Base-by-base conservation (phyloP, 2,113 vertebrate genomes). In the Leiothrix lutea region DNA sequence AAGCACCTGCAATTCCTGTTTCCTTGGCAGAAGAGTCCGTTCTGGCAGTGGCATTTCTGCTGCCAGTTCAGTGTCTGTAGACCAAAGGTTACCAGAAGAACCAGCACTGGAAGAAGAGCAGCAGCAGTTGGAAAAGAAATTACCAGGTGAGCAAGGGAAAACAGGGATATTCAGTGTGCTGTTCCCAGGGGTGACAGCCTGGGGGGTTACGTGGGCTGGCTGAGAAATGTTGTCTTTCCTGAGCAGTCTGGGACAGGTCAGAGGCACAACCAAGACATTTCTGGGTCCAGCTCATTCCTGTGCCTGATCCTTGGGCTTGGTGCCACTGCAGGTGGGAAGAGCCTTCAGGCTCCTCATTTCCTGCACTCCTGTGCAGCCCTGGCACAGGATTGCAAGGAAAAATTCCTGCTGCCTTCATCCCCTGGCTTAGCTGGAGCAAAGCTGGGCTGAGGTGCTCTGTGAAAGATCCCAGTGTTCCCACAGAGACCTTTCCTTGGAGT, bases 51-150 rank as follows among this genome's bases (percentile, higher is more conserved):
- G 98, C 5, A 91, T 99, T 44, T 98, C 98, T 47, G 65, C 97
- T 64, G 94, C 97, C 79, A 99, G 98, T 35, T 97, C 99, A 54
- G 97, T 98, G 45, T 98, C 98, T 21, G 97, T 97, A 74, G 99
- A 99, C 96, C 99, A 98, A 96, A 98, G 98, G 80, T 97, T 99
- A 80, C 98, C 98, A 14, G 99, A 99, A 93, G 99, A 99, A 92
- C 93, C 83, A 18, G 98, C 98, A 42, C 23, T 98, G 93, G 99
- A 99, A 90, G 99, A 99, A 33, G 95, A 98, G 1, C 99, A 99
- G 75, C 98, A 98, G 50, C 98, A 97, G 44, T 80, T 96, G 33
- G 98, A 99, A 78, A 99, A 99, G 97, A 99, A 99, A 82, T 95
- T 99, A 57, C 98, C 99, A 94, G 99, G 88, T 97, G 47, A 95